These are phyloP conservation scores for Rhaphigaster nebulosa DNA, from an alignment of 2,888 invertebrate genomes.

Conservation along the genomic window DNA sequence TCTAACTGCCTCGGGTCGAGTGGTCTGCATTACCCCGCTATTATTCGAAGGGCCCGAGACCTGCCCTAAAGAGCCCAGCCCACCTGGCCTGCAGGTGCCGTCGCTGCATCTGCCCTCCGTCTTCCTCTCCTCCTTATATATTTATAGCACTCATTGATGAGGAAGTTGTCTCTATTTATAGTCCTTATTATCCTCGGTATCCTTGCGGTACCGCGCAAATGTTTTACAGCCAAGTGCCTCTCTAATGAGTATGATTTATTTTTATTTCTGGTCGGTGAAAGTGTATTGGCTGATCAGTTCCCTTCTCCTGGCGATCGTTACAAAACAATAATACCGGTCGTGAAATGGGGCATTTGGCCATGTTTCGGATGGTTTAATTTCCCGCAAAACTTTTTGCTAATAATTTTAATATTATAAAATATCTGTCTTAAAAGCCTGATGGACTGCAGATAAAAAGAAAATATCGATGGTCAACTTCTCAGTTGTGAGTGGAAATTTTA, in stretches of 20 bases:
- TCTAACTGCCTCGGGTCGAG: too few species aligned
- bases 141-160: neutral
- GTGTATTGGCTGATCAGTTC: neutral
- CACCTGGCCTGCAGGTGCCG: conserved; percentile 27
- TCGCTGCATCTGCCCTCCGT: neutral
- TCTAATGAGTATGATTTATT: neutral
- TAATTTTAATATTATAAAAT: too few species aligned
- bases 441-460: too few species aligned
- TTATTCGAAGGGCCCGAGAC: neutral
- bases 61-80: neutral
- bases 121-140: neutral
- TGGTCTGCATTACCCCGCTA: neutral
- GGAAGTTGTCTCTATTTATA: neutral
- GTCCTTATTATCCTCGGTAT: neutral
- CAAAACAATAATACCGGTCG: neutral
- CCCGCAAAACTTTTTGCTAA: neutral
- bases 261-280: neutral
- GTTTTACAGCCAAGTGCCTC: neutral
- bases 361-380: neutral
- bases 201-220: neutral
- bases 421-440: too few species aligned
- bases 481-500: too few species aligned
- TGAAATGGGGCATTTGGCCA: neutral
- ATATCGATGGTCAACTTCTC: too few species aligned
- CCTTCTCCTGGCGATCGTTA: neutral